phyloP scores from a whole-genome alignment of 2,113 vertebrate genomes.

The Blennius ocellaris region DNA sequence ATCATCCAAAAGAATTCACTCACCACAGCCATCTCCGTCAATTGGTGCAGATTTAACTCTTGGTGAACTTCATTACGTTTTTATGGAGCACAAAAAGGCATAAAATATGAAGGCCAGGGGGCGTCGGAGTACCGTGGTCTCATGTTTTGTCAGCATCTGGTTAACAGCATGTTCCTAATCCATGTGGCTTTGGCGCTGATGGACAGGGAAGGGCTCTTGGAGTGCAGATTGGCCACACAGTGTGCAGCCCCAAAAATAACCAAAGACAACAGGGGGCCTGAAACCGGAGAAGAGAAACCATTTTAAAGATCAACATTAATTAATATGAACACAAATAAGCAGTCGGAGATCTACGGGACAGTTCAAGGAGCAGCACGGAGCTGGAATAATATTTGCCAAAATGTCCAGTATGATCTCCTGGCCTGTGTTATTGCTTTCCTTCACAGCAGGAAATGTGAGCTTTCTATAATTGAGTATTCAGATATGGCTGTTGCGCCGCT shows the following conservation, averaged over 20 bases:
- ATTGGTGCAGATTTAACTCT: constrained; percentile 1
- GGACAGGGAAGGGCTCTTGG: constrained; percentile 23
- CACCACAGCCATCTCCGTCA: neutral
- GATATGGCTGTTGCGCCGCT: constrained; percentile 24
- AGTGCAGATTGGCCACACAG: constrained; percentile 31
- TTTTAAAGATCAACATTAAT: constrained; percentile 63
- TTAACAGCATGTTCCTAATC: constrained; percentile 17
- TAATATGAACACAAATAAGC: constrained; percentile 65
- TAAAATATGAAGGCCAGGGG: neutral
- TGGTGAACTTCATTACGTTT: constrained; percentile 10
- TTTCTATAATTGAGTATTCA: constrained; percentile 22
- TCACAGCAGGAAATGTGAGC: constrained; percentile 40
- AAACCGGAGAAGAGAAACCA: constrained; percentile 42
- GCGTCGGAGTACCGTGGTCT: neutral
- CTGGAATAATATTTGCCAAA: constrained; percentile 66
- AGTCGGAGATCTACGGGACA: constrained; percentile 18
- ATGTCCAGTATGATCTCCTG: constrained; percentile 36
- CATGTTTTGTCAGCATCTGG: constrained; percentile 20
- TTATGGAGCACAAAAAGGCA: neutral
- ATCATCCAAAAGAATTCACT: neutral
- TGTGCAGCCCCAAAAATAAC: constrained; percentile 40
- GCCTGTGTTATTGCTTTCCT: constrained; percentile 24
- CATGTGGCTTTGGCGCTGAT: constrained; percentile 23
- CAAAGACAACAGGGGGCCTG: constrained; percentile 32
- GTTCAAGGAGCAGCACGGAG: constrained; percentile 54